These are phyloP conservation scores for Dascillus cervinus DNA, from an alignment of 2,888 invertebrate species.

Conservation along the genomic window DNA sequence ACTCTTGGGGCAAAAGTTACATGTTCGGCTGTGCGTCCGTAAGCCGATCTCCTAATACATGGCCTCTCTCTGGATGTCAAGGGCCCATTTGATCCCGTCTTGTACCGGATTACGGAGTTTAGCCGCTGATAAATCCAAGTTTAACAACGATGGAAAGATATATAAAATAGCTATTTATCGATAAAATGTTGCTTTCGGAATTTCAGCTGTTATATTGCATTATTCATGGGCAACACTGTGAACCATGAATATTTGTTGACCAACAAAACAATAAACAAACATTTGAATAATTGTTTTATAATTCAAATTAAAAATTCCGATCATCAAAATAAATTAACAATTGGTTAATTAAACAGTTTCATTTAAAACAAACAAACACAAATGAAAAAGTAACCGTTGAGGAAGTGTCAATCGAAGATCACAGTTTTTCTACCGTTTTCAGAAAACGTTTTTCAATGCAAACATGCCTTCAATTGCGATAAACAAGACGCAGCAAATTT, in stretches of 20 bases:
- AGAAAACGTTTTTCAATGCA: background rate
- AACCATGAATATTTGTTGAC: background rate
- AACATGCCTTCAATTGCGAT: no score
- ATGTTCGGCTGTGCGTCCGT: constrained; percentile 9
- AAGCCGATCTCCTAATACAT: constrained; percentile 17
- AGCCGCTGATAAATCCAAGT: no score
- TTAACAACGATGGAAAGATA: no score
- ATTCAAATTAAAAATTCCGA: no score
- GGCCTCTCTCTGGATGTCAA: constrained; percentile 18
- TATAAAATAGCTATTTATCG: constrained; percentile 21
- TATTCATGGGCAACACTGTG: background rate
- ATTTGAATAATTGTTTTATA: no score
- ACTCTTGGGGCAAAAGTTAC: background rate
- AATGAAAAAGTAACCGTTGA: no score
- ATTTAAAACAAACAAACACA: no score
- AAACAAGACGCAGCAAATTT: no score
- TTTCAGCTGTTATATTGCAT: constrained; percentile 9
- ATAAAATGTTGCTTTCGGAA: no score
- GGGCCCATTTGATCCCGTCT: constrained; percentile 19
- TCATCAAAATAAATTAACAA: no score
- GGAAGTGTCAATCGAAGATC: no score
- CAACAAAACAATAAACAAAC: background rate
- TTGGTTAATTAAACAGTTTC: no score
- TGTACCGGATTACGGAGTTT: constrained; percentile 20
- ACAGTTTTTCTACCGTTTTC: background rate